Evolutionary conservation across 2,113 vertebrate genomes (phyloP).

Genomic region (Sinocyclocheilus anophthalmus): DNA sequence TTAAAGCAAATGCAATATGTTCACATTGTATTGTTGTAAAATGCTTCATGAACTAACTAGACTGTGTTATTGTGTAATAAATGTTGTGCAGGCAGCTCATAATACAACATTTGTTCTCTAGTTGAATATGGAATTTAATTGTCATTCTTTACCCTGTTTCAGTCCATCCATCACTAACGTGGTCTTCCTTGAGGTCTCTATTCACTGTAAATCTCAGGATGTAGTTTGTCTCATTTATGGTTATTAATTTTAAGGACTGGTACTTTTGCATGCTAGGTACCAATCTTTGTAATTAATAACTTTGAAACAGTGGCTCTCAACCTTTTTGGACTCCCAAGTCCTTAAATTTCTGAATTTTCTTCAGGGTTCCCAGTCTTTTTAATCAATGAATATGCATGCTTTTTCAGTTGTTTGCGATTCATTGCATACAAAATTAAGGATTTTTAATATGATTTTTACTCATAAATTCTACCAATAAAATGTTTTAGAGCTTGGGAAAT

Average conservation of each 20-base stretch:
- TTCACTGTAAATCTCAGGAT: neutral
- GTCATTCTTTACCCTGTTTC: neutral
- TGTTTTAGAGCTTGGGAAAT: no score
- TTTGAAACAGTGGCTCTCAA: neutral
- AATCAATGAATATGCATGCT: neutral
- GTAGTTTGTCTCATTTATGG: neutral
- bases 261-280: neutral
- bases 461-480: no score
- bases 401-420: neutral
- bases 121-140: neutral
- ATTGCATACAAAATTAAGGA: no score
- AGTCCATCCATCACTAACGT: neutral
- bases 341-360: neutral
- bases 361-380: neutral
- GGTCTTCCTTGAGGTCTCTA: neutral
- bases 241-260: neutral
- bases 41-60: neutral
- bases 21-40: neutral
- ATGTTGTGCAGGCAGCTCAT: neutral
- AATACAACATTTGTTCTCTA: neutral
- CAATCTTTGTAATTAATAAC: neutral
- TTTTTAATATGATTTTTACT: no score
- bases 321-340: no score
- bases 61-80: neutral
- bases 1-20: neutral